Conservation (phyloP, 2,113 vertebrate genomes). For the Scatophagus argus region DNA sequence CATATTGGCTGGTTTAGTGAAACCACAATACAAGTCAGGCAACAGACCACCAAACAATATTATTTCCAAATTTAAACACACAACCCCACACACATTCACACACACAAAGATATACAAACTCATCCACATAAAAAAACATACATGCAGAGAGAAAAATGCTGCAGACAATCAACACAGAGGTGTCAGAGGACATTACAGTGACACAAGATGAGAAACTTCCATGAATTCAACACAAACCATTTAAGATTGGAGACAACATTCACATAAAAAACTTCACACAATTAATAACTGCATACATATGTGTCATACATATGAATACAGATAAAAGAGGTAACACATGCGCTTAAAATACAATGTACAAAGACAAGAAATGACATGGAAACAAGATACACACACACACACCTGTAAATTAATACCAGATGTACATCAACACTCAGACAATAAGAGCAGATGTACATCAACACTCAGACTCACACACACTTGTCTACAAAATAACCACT, state of each 20-base stretch:
- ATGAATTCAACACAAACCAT: conserved; percentile 47
- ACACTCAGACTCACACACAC: conserved; percentile 55
- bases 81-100: conserved; percentile 26
- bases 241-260: conserved; percentile 41
- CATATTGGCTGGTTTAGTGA: conserved; percentile 53
- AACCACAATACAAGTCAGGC: conserved; percentile 72
- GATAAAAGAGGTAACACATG: conserved; percentile 54
- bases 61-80: conserved; percentile 47
- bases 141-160: conserved; percentile 70
- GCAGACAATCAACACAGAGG: conserved; percentile 50
- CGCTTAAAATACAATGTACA: conserved; percentile 5
- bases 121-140: conserved; percentile 46
- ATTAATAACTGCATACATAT: conserved; percentile 34
- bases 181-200: conserved; percentile 27
- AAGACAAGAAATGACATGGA: conserved; percentile 29
- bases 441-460: conserved; percentile 41
- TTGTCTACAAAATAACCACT: conserved; percentile 60
- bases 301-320: conserved; percentile 30
- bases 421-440: conserved; percentile 48
- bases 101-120: conserved; percentile 23
- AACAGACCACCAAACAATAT: conserved; percentile 63
- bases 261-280: conserved; percentile 14
- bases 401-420: conserved; percentile 41
- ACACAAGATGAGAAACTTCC: conserved; percentile 46
- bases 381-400: conserved; percentile 44